phyloP scores from a whole-genome alignment of 2,113 vertebrate genomes.

The Calyptomena viridis region DNA sequence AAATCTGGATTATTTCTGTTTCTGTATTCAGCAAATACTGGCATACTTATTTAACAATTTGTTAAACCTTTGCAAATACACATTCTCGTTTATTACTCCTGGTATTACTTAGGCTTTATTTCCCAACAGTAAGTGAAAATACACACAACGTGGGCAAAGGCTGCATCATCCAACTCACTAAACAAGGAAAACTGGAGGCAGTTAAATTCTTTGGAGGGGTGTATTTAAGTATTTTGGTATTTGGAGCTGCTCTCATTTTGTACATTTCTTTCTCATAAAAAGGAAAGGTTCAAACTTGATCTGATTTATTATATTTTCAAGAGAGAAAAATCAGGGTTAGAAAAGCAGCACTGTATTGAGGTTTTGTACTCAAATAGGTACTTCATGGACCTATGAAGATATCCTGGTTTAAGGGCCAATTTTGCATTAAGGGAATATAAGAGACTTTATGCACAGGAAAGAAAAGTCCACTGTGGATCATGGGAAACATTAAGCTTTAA shows the following conservation, averaged over 20 bases:
- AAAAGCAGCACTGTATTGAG: neutral
- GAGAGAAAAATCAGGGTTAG: neutral
- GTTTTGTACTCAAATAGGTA: neutral
- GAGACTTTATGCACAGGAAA: constrained; percentile 37
- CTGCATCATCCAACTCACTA: neutral
- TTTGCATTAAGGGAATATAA: constrained; percentile 32
- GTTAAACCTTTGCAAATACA: neutral
- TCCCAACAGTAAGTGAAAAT: neutral
- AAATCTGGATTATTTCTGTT: neutral
- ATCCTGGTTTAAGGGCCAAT: constrained; percentile 5
- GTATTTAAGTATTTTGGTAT: neutral
- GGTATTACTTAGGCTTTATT: neutral
- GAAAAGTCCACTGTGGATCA: constrained; percentile 53
- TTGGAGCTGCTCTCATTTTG: neutral
- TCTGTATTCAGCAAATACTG: neutral
- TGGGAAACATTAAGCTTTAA: constrained; percentile 22
- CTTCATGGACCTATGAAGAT: neutral
- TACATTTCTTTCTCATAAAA: neutral
- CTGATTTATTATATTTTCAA: constrained; percentile 11
- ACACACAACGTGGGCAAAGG: neutral
- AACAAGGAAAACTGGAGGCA: neutral
- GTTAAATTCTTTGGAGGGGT: neutral
- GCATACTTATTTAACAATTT: neutral
- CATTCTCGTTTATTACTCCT: neutral
- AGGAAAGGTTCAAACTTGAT: neutral